Evolutionary conservation across 2,888 invertebrate species (phyloP), one percentile per base, ranked within the genome.

Genomic region (Scaptomyza tumidula): DNA sequence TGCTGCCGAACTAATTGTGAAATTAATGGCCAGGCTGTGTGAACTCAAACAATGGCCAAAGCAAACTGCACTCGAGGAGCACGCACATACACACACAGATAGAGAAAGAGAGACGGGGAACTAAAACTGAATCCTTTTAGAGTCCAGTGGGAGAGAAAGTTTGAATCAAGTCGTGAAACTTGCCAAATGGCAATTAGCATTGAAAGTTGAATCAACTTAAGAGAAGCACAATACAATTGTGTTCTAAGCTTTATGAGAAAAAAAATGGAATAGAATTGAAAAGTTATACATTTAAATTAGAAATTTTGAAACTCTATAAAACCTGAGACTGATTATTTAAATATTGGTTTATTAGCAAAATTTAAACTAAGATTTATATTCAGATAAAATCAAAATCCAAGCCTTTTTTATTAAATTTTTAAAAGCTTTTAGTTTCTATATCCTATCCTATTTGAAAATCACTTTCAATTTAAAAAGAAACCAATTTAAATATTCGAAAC

Each of bases 171-270:
- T 82, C 86, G 76, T 68, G 59, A 75, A 87, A 87, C 75, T 87
- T 89, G 71, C 73, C 73, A 85, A 89, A 80, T 82, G 73, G 73
- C 85, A 86, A 89, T 86, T 86, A 89, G 86, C 83, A 69, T 69
- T 55, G 33, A 74, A 74, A 75, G 58, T 75, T 74, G 64, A 69
- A 60, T 39, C 49, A 55, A n/a, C 62, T 44, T 24, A 37, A 43
- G 31, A 31, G 44, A 55, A 55, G 16, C 64, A 39, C 44, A 59
- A 56, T 11, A 35, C 68, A 75, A 78, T 67, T 78, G 64, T 43
- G 54, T 55, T 57, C 33, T 67, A 65, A 62, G 49, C 56, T 60
- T 39, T 72, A 54, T 53, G 45, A 65, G 24, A 27, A 24, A 43
- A 39, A 24, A 39, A 24, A 45, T 41, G 6, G 10, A 75, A 39